Evolutionary conservation across 2,113 vertebrate genomes (phyloP).

Genomic region (Psittacara wagleri): DNA sequence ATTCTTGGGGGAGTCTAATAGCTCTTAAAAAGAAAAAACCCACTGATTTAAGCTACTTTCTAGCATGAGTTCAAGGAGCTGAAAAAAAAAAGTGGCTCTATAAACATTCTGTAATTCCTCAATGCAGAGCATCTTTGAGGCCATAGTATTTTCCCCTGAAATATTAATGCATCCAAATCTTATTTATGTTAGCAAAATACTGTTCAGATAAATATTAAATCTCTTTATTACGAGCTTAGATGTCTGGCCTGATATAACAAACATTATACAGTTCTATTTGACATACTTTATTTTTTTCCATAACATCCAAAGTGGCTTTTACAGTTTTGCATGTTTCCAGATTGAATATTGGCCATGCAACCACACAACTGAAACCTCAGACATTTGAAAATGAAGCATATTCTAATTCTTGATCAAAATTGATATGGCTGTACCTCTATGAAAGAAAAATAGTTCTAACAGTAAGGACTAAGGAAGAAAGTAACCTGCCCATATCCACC

Average conservation of each 20-base stretch:
- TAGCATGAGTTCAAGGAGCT: neutral
- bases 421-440: accelerated
- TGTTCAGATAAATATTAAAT: neutral
- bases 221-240: neutral
- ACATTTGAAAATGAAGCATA: neutral
- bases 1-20: neutral
- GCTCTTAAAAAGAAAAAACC: neutral
- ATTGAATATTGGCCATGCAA: neutral
- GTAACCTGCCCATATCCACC: neutral
- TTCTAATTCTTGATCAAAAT: neutral
- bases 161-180: accelerated
- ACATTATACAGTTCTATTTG: neutral
- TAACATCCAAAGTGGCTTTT: neutral
- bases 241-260: neutral
- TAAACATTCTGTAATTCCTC: neutral
- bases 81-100: neutral
- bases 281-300: neutral
- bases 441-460: neutral
- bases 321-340: neutral
- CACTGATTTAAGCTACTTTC: neutral
- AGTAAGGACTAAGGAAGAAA: neutral
- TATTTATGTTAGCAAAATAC: neutral
- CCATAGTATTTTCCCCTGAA: neutral
- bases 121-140: neutral
- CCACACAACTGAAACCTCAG: neutral